phyloP scores from a whole-genome alignment of 2,797 vertebrate genomes.

The Micrastur ruficollis region DNA sequence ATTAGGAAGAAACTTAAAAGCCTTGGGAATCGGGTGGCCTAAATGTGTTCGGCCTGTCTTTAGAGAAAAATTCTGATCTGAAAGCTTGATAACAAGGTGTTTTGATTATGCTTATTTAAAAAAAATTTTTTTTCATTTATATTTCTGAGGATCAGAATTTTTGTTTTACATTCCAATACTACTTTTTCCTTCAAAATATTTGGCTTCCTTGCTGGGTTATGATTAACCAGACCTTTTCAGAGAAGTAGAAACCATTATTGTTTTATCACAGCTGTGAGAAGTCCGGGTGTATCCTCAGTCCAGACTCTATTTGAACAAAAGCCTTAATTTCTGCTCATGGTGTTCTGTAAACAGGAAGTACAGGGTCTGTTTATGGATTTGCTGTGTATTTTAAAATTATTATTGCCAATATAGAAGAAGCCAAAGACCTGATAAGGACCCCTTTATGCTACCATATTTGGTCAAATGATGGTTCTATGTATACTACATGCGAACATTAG shows the following conservation, averaged over 20 bases:
- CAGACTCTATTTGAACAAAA: not conserved
- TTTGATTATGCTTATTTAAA: not conserved
- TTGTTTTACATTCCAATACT: not conserved
- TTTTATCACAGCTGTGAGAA: not conserved
- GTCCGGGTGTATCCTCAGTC: not conserved
- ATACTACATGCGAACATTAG: not conserved
- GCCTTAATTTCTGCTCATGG: not conserved
- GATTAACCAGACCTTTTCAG: not conserved
- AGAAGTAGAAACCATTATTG: not conserved
- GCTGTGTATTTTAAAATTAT: not conserved
- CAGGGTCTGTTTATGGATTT: not conserved
- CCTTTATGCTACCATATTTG: conserved; percentile 19
- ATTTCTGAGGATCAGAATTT: not conserved
- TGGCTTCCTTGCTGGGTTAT: not conserved
- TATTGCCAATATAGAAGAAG: not conserved
- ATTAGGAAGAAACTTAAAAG: not conserved
- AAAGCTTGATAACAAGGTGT: not conserved
- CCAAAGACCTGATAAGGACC: not conserved
- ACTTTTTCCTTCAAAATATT: not conserved
- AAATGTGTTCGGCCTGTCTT: not conserved
- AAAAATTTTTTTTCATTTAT: not conserved
- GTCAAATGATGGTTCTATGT: not conserved
- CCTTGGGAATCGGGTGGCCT: not conserved
- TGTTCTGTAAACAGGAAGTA: conserved; percentile 48
- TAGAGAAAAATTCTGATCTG: not conserved